phyloP scores from a whole-genome alignment of 2,888 invertebrate genomes.

The Ophioninae sp. region DNA sequence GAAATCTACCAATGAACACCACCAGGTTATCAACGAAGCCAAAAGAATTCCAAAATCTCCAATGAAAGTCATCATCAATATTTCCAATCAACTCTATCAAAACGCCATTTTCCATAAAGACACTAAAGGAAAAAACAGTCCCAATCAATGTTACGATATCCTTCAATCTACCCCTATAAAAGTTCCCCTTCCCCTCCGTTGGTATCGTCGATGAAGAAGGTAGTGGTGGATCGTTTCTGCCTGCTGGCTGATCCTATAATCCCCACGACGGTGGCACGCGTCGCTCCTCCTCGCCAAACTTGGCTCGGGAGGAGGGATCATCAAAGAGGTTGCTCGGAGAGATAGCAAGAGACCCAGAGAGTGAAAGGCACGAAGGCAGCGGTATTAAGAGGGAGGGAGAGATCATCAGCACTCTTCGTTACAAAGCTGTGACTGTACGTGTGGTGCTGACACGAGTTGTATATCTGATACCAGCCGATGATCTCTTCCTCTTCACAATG shows the following conservation, averaged over 20 bases:
- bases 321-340: not conserved
- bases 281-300: conserved; percentile 60
- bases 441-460: conserved; percentile 8
- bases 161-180: not conserved
- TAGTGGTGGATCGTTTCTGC: conserved; percentile 67
- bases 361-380: not conserved
- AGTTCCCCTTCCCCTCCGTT: not conserved
- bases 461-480: conserved; percentile 27
- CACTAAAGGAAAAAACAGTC: not conserved
- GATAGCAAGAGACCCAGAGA: conserved; percentile 4
- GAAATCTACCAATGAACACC: not conserved
- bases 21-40: not conserved
- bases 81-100: too few species aligned
- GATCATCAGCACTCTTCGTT: conserved; percentile 25
- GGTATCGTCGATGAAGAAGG: conserved; percentile 40
- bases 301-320: conserved; percentile 16
- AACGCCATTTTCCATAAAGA: not conserved
- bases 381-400: not conserved
- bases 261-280: conserved; percentile 63
- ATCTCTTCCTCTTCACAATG: not conserved
- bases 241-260: conserved; percentile 61
- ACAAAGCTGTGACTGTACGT: conserved; percentile 14
- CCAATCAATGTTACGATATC: not conserved
- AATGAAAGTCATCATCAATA: too few species aligned
- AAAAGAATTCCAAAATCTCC: too few species aligned